Evolutionary conservation across 2,888 invertebrate genomes (phyloP).

Genomic region (Gnatocerus cornutus): DNA sequence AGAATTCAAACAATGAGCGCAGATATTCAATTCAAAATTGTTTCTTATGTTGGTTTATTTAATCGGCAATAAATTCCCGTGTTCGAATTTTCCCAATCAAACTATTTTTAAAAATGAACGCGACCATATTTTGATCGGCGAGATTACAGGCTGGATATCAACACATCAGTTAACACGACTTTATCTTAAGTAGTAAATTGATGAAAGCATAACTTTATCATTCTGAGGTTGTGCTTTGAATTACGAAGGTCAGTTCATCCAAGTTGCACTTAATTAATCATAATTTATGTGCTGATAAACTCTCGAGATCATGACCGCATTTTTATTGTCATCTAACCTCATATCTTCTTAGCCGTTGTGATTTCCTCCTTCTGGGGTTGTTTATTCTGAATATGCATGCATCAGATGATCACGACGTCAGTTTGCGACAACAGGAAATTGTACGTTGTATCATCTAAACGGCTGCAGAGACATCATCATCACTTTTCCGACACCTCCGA

Average conservation of each 20-base stretch:
- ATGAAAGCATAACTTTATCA: background rate
- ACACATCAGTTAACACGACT: too few species aligned
- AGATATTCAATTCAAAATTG: too few species aligned
- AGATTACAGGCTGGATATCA: too few species aligned
- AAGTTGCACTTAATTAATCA: slow-evolving; percentile 19
- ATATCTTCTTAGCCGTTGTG: background rate
- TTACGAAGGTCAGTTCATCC: slow-evolving; percentile 19
- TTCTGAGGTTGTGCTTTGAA: slow-evolving; percentile 7
- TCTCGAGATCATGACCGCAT: slow-evolving; percentile 22
- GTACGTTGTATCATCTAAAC: slow-evolving; percentile 45
- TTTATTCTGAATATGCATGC: slow-evolving; percentile 42
- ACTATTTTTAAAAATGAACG: too few species aligned
- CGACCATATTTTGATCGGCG: too few species aligned
- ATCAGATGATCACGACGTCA: slow-evolving; percentile 8
- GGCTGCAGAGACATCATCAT: slow-evolving; percentile 24
- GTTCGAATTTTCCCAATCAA: too few species aligned
- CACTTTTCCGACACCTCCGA: background rate
- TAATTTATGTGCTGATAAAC: slow-evolving; percentile 34
- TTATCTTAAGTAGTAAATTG: background rate
- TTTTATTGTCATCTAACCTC: slow-evolving; percentile 25
- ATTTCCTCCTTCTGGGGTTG: slow-evolving; percentile 32
- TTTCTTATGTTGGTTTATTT: too few species aligned
- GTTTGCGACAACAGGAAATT: slow-evolving; percentile 47
- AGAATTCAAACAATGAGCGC: too few species aligned
- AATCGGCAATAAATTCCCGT: too few species aligned